These are phyloP conservation scores for Ceyx erithaca DNA, from an alignment of 2,797 vertebrate species.

Conservation along the genomic window DNA sequence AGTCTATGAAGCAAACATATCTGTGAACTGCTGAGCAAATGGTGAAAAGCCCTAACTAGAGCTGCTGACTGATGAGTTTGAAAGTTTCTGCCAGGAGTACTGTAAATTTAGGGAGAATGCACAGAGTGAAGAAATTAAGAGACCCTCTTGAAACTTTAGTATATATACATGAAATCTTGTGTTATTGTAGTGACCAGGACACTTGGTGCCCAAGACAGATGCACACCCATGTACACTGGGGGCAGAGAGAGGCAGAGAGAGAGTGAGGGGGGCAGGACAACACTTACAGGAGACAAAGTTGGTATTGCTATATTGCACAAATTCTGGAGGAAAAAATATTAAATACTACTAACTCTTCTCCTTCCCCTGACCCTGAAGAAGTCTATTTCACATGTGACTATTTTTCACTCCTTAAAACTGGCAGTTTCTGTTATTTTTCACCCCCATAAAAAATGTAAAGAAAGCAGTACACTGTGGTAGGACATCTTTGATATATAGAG, in stretches of 20 bases:
- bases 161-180: not conserved
- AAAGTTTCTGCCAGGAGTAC: constrained; percentile 62
- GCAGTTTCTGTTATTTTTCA: not conserved
- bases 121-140: not conserved
- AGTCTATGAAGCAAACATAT: constrained; percentile 53
- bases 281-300: not conserved
- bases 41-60: constrained; percentile 36
- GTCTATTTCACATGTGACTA: not conserved
- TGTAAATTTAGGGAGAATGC: constrained; percentile 31
- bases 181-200: not conserved
- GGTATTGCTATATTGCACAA: not conserved
- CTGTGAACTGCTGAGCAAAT: constrained; percentile 56
- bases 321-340: not conserved
- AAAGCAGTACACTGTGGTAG: not conserved
- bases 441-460: not conserved
- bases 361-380: not conserved
- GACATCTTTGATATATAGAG: not conserved
- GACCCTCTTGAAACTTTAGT: not conserved
- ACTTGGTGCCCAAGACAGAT: not conserved
- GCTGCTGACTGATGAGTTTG: constrained; percentile 38
- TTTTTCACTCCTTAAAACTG: not conserved
- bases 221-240: not conserved
- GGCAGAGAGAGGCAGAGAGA: too few relatives aligned
- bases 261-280: not conserved
- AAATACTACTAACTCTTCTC: not conserved